These are phyloP conservation scores for Dicroscelio sp. DNA, from an alignment of 2,888 invertebrate species.

Conservation along the genomic window DNA sequence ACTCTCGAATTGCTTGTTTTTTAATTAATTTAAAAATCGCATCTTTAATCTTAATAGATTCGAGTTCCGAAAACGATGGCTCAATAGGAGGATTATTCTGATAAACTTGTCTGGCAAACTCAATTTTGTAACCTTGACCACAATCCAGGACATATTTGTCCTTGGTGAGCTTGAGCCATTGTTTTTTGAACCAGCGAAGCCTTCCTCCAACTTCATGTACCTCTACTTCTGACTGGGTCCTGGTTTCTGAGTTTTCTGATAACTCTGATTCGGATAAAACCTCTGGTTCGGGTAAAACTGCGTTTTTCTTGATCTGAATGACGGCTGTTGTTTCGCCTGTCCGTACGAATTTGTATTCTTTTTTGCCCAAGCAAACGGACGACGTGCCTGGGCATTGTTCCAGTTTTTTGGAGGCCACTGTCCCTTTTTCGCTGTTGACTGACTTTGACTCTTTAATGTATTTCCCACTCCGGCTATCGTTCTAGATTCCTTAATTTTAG, in stretches of 20 bases:
- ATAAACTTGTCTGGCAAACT: not conserved
- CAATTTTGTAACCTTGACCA: conserved; percentile 1
- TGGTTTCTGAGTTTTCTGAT: not conserved
- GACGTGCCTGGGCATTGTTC: conserved; percentile 33
- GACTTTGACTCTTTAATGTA: conserved; percentile 10
- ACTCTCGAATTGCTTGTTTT: not conserved
- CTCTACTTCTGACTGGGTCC: not conserved
- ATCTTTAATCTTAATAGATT: not conserved
- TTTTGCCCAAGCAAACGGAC: conserved; percentile 28
- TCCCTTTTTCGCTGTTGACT: not conserved
- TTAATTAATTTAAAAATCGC: not conserved
- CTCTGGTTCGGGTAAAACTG: not conserved
- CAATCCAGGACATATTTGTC: conserved; percentile 18
- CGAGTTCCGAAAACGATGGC: not conserved
- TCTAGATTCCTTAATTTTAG: conserved; percentile 32
- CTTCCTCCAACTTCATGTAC: not conserved
- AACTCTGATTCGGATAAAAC: not conserved
- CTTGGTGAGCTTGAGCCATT: not conserved
- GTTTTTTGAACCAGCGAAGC: not conserved
- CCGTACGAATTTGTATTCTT: conserved; percentile 29
- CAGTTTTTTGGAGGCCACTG: conserved; percentile 34
- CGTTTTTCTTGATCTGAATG: conserved; percentile 10
- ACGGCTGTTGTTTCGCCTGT: conserved; percentile 19
- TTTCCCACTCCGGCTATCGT: conserved; percentile 1
- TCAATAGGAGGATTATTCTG: not conserved